Base-by-base conservation (phyloP, 2,888 invertebrate genomes). In the Idaea biselata region DNA sequence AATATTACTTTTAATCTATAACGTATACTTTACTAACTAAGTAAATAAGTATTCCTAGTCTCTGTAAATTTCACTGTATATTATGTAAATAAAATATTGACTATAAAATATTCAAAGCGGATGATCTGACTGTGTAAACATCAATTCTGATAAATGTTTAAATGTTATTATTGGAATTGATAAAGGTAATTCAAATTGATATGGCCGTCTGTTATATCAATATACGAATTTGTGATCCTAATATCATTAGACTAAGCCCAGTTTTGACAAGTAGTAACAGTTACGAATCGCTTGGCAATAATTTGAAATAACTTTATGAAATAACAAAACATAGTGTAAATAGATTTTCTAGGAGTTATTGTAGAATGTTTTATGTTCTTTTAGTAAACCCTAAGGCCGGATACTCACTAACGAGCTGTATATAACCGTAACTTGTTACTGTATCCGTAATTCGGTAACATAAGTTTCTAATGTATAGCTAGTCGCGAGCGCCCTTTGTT, bases 181-280 rank as follows among this genome's bases (percentile, higher is more conserved):
- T 83, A 77, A 44, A 44, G 14, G 44, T 75, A 80, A 77, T 86
- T 86, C 86, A 86, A 83, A 86, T 88, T 86, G 86, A 82, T 88
- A 87, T 90, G 79, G 87, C 88, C 88, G 84, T 89, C 86, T 87
- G 79, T 83, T 44, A 44, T 91, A 90, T 91, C 89, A 86, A 86
- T 89, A 83, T 83, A 87, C 88, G 90, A 91, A 91, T 91, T 90
- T 91, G 84, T 86, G 87, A 87, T 78, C 84, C 75, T 81, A 80
- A 87, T 91, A 92, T 91, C 91, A 91, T 82, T 91, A 92, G 89
- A 69, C 57, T 91, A 89, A 86, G 86, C 11, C 44, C 44, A 44
- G 44, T 44, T 14, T 44, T 44, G 44, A 44, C 7, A 44, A 44
- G 44, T 44, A 83, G 77, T 79, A 81, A 78, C 69, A 71, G 77